A percentile compares a stretch with the other conserved stretches of the same genome.
phyloP scores from a whole-genome alignment of 1,140 invertebrate genomes.

The Meloidogyne chitwoodi region DNA sequence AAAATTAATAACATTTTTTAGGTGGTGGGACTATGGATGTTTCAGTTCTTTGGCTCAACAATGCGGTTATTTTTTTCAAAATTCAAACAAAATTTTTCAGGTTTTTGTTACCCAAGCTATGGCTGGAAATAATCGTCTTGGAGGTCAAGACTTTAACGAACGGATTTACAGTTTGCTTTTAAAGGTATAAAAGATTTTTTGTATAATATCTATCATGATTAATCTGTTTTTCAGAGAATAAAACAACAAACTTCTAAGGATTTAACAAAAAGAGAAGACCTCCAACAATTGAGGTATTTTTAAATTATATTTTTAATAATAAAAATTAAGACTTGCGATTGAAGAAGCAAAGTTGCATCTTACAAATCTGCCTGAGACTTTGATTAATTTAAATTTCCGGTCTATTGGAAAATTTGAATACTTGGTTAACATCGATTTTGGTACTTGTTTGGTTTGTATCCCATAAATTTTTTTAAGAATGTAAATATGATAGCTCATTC shows the following conservation, averaged over 20 bases:
- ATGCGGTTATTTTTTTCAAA: slow-evolving; percentile 56
- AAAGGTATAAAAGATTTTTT: slow-evolving; percentile 33
- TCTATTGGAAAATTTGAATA: slow-evolving; percentile 60
- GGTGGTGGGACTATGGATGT: slow-evolving; percentile 64
- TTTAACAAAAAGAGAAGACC: slow-evolving; percentile 62
- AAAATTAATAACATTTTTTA: slow-evolving; percentile 17
- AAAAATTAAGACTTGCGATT: slow-evolving; percentile 56
- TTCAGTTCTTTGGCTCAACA: slow-evolving; percentile 62
- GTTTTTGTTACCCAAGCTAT: slow-evolving; percentile 65
- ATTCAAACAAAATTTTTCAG: neutral
- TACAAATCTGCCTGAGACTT: slow-evolving; percentile 52
- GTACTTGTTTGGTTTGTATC: too few relatives aligned
- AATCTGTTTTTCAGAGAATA: slow-evolving; percentile 12
- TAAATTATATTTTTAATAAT: neutral
- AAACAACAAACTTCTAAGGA: slow-evolving; percentile 23
- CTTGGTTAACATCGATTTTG: slow-evolving; percentile 47
- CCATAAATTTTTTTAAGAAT: too few relatives aligned
- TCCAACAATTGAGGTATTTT: slow-evolving; percentile 60
- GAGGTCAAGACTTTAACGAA: slow-evolving; percentile 65
- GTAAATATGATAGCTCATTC: too few relatives aligned
- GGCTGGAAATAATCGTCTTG: slow-evolving; percentile 65
- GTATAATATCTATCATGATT: neutral
- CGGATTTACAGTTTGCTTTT: slow-evolving; percentile 59
- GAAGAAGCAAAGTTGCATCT: slow-evolving; percentile 63
- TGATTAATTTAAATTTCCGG: slow-evolving; percentile 54